These are phyloP conservation scores for Cyclophora albipunctata DNA, from an alignment of 2,888 invertebrate species.

Conservation along the genomic window DNA sequence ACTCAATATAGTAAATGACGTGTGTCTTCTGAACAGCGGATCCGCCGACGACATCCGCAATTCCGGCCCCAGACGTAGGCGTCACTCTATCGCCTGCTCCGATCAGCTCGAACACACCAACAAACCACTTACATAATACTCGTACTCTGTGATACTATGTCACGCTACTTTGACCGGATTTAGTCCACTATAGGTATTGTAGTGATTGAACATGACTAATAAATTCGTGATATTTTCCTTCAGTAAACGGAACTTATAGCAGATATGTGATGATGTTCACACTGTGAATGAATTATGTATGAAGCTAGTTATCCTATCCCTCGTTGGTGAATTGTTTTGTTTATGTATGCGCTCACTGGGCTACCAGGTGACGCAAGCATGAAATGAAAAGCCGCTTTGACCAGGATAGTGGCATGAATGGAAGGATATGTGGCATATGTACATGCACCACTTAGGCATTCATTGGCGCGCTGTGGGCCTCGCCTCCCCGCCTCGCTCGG, in stretches of 20 bases:
- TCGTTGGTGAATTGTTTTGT: background rate
- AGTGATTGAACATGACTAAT: no score
- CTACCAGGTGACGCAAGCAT: constrained; percentile 57
- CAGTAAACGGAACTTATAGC: no score
- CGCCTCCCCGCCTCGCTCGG: constrained; percentile 37
- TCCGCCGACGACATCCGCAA: constrained; percentile 1
- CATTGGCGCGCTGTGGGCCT: constrained; percentile 43
- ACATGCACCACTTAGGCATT: constrained; percentile 56
- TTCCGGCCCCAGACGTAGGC: constrained; percentile 4
- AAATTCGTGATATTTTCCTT: no score
- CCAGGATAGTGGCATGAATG: constrained; percentile 50
- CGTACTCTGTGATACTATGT: no score
- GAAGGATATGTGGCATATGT: constrained; percentile 47
- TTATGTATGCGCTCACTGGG: constrained; percentile 33
- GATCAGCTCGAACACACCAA: background rate
- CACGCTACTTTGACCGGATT: no score
- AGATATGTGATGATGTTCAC: no score
- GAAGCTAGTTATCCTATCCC: no score
- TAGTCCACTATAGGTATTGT: no score
- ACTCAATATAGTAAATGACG: constrained; percentile 3
- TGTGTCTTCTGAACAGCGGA: constrained; percentile 10
- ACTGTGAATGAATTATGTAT: no score
- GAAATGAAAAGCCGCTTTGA: constrained; percentile 49
- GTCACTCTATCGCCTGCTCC: background rate
- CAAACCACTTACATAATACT: background rate